phyloP scores from a whole-genome alignment of 2,797 vertebrate genomes.

The Acestrorhynchus altus region DNA sequence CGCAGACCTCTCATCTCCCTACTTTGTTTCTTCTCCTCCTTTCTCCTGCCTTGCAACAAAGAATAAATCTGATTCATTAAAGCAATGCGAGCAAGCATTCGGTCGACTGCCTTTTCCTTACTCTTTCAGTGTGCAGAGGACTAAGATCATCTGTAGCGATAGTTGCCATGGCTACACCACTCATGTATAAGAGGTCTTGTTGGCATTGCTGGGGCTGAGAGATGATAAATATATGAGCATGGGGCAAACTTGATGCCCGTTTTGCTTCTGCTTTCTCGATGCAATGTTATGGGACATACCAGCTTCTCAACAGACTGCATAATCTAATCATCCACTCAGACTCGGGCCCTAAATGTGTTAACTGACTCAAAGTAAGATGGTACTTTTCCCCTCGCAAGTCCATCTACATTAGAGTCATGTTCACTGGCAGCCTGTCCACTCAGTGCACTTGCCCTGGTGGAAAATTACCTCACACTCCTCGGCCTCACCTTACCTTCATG shows the following conservation, averaged over 20 bases:
- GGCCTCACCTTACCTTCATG: neutral
- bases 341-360: neutral
- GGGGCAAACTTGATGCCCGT: slow-evolving; percentile 19
- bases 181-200: slow-evolving; percentile 29
- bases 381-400: neutral
- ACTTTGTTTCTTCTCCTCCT: slow-evolving; percentile 23
- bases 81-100: slow-evolving; percentile 12
- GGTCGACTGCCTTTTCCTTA: slow-evolving; percentile 22
- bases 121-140: slow-evolving; percentile 74
- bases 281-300: slow-evolving; percentile 12
- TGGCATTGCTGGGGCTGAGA: slow-evolving; percentile 30
- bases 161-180: slow-evolving; percentile 90
- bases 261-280: slow-evolving; percentile 13
- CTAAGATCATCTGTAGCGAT: slow-evolving; percentile 83
- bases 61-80: slow-evolving; percentile 39
- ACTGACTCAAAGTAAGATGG: neutral
- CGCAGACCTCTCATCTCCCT: slow-evolving; percentile 19
- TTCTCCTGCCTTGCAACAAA: slow-evolving; percentile 18
- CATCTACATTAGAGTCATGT: neutral
- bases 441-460: slow-evolving; percentile 2
- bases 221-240: slow-evolving; percentile 30
- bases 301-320: neutral
- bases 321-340: slow-evolving; percentile 14
- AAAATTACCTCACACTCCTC: neutral
- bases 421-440: neutral